These are phyloP conservation scores for Turritopsis rubra DNA, from an alignment of 30 jellyfish, hydroid and myxozoan genomes.

Conservation along the genomic window DNA sequence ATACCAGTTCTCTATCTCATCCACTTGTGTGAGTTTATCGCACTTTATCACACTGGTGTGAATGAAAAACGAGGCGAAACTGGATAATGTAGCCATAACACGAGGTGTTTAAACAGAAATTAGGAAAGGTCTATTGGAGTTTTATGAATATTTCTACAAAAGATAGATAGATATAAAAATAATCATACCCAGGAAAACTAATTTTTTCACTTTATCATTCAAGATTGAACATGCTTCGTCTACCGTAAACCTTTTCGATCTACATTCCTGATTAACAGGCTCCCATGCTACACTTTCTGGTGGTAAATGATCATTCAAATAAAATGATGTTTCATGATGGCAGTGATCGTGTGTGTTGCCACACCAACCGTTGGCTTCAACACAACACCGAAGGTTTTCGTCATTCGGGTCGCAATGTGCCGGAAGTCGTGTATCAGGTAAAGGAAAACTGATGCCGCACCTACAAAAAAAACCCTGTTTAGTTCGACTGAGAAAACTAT, in stretches of 20 bases:
- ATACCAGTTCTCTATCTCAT: too few species aligned
- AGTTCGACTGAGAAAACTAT: too few species aligned
- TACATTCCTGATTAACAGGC: conserved; percentile 30
- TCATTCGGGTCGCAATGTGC: conserved; percentile 37
- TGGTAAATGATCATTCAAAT: conserved; percentile 29
- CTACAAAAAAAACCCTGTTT: conserved; percentile 24
- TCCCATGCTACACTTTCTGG: conserved; percentile 41
- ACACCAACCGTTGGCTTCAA: conserved; percentile 60
- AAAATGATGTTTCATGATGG: conserved; percentile 17
- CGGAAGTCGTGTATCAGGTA: conserved; percentile 39
- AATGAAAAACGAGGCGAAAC: too few species aligned
- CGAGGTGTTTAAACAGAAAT: too few species aligned
- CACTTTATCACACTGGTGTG: too few species aligned
- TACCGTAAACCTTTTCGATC: conserved; percentile 9
- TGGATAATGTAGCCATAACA: too few species aligned
- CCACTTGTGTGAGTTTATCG: too few species aligned
- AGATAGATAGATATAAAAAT: background rate
- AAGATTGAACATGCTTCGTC: conserved; percentile 37
- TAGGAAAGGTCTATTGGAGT: too few species aligned
- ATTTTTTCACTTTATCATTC: conserved; percentile 19
- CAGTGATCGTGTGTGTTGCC: conserved; percentile 55
- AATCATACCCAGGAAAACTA: conserved; percentile 53
- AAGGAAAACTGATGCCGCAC: conserved; percentile 47
- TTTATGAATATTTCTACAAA: too few species aligned
- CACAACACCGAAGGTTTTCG: conserved; percentile 35